Base-by-base conservation (phyloP, 2,113 vertebrate genomes). In the Crotalus viridis region DNA sequence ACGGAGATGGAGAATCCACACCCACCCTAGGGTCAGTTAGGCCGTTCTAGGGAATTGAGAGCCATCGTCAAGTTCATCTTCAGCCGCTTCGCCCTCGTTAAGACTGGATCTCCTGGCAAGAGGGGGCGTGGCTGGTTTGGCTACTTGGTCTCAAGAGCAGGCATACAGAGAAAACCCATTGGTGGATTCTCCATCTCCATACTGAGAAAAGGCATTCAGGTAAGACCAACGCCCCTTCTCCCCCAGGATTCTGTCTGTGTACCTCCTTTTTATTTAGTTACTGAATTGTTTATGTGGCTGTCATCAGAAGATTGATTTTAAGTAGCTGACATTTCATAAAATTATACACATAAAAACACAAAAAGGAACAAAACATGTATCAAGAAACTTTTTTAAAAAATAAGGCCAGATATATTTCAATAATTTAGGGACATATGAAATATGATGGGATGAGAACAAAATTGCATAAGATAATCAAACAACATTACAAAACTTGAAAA, bases 381-480 rank as follows among this genome's bases (percentile, higher is more conserved):
- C 86, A 74, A 89, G 91, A 94, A 94, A 87, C 3, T 24, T 1
- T 1, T 26, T 51, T 46, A 91, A 87, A 92, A 96, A 85, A 91
- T 91, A 46, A 95, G 91, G 26, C 95, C 95, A 61, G 89, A 96
- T 93, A 59, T 90, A 26, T 95, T 94, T 96, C 95, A 94, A 0
- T 95, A 95, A 94, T 93, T 95, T 64, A 28, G 43, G n/a, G 39
- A 55, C 19, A 59, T 90, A 89, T 21, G 17, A 39, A 10, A n/a
- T 56, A 48, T 33, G 21, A 19, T 92, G 43, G n/a, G 28, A 91
- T 93, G 94, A 93, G 94, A 94, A 95, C 61, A 95, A 94, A 94
- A 86, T 92, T 94, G 93, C 95, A 94, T 94, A 86, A 93, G 95
- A 96, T 94, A 96, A 89, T 93, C 93, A 95, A 39, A 91, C 90